Base-by-base conservation (phyloP, 2,113 vertebrate species). In the Entomyzon cyanotis region DNA sequence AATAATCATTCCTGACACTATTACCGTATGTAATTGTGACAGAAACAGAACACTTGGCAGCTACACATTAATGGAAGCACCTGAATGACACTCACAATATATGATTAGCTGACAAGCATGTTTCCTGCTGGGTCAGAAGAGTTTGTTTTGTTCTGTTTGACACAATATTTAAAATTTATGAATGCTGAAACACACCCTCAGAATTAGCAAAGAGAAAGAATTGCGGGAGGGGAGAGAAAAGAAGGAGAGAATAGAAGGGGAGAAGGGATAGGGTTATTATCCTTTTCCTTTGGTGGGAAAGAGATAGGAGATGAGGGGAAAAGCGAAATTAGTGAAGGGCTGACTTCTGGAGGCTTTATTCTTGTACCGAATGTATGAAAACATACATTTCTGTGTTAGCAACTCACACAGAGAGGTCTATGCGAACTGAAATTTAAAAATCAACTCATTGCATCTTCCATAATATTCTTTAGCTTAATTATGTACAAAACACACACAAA, bases 361-460 rank as follows among this genome's bases (percentile, higher is more conserved):
- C 64, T 91, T 89, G 13, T 24, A 49, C 11, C 71, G 73, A 37
- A n/a, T 63, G 12, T 68, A 22, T 50, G 25, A 59, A 18, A 67
- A 76, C 25, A n/a, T 17, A 80, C 4, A 31, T 59, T 95, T 89
- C 28, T 12, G 56, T 65, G 33, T 20, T 58, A 59, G 19, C 10
- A 7, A 16, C 13, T 84, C 92, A 68, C 25, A 68, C 25, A 49
- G 15, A 80, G 31, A 44, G 4, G 5, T 37, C 46, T 91, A 25
- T 71, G 47, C 90, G 80, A 95, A 68, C 35, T 81, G 46, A 94
- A 93, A 65, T 87, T 93, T 93, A 91, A 96, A 98, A 97, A 84
- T 94, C 17, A 95, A 64, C 95, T 93, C 92, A 71, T 37, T 70
- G 35, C 16, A 68, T 84, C 42, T 95, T 93, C 28, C 12, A 21